Evolutionary conservation across 2,113 vertebrate species (phyloP), one percentile per base, ranked within the genome.

Genomic region (Pantherophis guttatus): DNA sequence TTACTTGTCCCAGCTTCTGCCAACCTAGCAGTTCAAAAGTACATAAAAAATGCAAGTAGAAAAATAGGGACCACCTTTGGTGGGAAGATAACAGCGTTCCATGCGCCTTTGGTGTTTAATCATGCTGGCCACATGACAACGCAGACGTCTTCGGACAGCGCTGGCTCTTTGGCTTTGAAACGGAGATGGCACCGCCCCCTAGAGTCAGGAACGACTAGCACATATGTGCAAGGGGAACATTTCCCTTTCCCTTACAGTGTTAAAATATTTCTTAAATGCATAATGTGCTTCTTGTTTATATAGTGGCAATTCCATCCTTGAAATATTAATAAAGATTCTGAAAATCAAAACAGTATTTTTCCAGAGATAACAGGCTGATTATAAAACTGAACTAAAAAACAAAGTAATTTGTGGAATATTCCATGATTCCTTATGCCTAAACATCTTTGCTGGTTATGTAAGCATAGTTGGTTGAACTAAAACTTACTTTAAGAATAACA

Each of bases 401-500:
- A 50, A 53, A 3, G 29, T 95, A 92, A 95, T 92, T 92, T 93
- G 3, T 26, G 29, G 87, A 94, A 89, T 95, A 88, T 94, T 95
- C 89, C 92, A 87, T 95, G 70, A 94, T 90, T 86, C 87, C 88
- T 0, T 92, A 6, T 88, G 87, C 90, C 91, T 90, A 39, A 52
- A 95, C 65, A 92, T 50, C 94, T 95, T 96, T 96, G 92, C 96
- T 96, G 92, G 55, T 91, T 94, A 96, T 94, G 92, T 95, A 96
- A 94, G 93, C n/a, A 24, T 12, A 91, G 93, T 92, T 93, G 39
- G 91, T 96, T 95, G 91, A 92, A 91, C 95, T 95, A 94, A 0
- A 2, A 90, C 39, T 94, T 95, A 29, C 86, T 39, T 81, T 81
- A 89, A 93, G 96, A 92, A 39, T 89, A 94, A 26, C 75, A 95